These are phyloP conservation scores for Pterocles orientalis DNA, from an alignment of 2,113 vertebrate genomes.

Conservation along the genomic window DNA sequence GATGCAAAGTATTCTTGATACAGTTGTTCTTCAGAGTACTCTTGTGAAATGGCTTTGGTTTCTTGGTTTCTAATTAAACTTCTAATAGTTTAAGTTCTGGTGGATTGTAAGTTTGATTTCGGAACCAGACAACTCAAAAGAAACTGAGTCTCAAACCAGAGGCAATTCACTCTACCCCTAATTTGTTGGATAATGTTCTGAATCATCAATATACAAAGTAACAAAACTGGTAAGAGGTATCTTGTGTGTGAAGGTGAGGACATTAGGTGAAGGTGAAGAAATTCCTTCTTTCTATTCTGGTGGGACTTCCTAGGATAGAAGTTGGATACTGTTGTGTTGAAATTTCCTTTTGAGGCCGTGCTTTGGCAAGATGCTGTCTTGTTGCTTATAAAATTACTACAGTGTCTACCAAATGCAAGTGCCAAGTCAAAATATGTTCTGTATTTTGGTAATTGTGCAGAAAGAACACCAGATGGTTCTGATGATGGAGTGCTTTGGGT, in stretches of 20 bases:
- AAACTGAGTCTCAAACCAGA: background rate
- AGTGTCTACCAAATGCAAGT: conserved; percentile 66
- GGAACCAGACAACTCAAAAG: background rate
- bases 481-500: conserved; percentile 59
- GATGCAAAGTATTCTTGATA: background rate
- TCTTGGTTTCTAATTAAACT: background rate
- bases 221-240: background rate
- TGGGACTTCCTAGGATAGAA: conserved; percentile 6
- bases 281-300: background rate
- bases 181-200: conserved; percentile 12
- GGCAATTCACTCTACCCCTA: background rate
- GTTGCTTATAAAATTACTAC: conserved; percentile 61
- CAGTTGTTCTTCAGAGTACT: background rate
- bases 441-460: conserved; percentile 75
- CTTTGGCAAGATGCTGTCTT: conserved; percentile 51
- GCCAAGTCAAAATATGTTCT: conserved; percentile 71
- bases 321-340: conserved; percentile 43
- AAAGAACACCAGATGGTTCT: conserved; percentile 73
- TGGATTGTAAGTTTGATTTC: conserved; percentile 17
- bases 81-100: conserved; percentile 36
- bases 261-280: background rate
- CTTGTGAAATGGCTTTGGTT: conserved; percentile 17
- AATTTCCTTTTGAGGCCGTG: conserved; percentile 31
- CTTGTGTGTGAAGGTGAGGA: background rate
- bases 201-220: background rate